These are phyloP conservation scores for Drosophila tripunctata DNA, from an alignment of 2,888 invertebrate species.

Conservation along the genomic window DNA sequence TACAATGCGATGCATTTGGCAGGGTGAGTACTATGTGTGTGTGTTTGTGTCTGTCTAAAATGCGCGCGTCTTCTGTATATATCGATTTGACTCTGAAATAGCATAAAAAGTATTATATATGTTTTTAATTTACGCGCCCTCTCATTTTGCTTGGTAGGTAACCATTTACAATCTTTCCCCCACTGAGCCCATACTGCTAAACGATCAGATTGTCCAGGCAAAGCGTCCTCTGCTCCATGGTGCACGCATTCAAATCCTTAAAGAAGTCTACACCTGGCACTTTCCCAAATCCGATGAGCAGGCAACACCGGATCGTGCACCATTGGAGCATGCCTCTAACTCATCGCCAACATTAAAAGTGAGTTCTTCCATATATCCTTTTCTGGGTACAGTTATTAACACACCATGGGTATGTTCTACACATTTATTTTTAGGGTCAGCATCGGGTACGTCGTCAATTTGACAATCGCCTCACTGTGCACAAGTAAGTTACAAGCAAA, in stretches of 20 bases:
- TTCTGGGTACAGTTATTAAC: conserved; percentile 23
- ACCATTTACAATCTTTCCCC: conserved; percentile 78
- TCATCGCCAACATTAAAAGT: conserved; percentile 81
- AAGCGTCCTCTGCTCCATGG: conserved; percentile 78
- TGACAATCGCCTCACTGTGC: conserved; percentile 77
- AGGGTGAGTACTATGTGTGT: conserved; percentile 72
- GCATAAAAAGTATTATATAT: neutral
- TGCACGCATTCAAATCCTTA: conserved; percentile 76
- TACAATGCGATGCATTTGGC: conserved; percentile 82
- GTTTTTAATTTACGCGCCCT: neutral
- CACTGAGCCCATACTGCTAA: conserved; percentile 71
- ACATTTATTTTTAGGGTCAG: conserved; percentile 43
- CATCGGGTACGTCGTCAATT: conserved; percentile 51
- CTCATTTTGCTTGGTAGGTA: conserved; percentile 73
- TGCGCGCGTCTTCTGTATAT: conserved; percentile 36
- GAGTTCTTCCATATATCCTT: conserved; percentile 18
- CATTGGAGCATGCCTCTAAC: conserved; percentile 70
- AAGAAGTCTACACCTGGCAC: conserved; percentile 78
- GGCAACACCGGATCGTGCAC: conserved; percentile 56
- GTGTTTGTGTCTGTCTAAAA: conserved; percentile 12
- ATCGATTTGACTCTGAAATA: conserved; percentile 13
- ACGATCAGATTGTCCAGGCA: conserved; percentile 64
- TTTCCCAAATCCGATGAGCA: conserved; percentile 52
- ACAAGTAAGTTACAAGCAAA: conserved; percentile 81
- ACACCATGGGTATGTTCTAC: no score